These are phyloP conservation scores for Temnopleurus reevesii DNA, from an alignment of 53 echinoderm and acorn worm genomes.

Conservation along the genomic window DNA sequence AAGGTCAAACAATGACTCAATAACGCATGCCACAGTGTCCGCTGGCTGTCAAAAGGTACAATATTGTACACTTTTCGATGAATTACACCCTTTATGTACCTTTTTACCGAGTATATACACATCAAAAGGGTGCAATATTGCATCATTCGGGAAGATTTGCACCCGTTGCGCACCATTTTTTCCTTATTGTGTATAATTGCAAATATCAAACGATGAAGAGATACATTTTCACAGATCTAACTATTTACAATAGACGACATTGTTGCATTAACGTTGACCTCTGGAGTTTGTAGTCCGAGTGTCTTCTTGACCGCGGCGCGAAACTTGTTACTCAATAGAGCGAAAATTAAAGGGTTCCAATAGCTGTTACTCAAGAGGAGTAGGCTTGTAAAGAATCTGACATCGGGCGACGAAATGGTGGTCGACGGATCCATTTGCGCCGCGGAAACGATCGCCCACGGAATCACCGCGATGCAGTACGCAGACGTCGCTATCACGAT, in stretches of 20 bases:
- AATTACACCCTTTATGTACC: no score
- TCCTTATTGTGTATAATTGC: no score
- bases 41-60: no score
- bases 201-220: no score
- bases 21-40: no score
- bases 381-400: conserved; percentile 37
- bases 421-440: conserved; percentile 23
- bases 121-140: no score
- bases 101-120: no score
- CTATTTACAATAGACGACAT: conserved; percentile 29
- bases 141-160: no score
- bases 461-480: conserved; percentile 38
- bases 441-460: conserved; percentile 46
- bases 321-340: conserved; percentile 12
- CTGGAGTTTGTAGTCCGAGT: not conserved
- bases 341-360: conserved; percentile 42
- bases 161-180: no score
- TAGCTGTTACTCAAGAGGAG: conserved; percentile 51
- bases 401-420: conserved; percentile 34
- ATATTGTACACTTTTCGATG: no score
- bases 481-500: conserved; percentile 47
- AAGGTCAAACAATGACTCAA: no score
- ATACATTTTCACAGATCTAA: no score
- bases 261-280: not conserved
- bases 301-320: conserved; percentile 34